Evolutionary conservation across 2,113 vertebrate species (phyloP).

Genomic region (Gasterosteus aculeatus): DNA sequence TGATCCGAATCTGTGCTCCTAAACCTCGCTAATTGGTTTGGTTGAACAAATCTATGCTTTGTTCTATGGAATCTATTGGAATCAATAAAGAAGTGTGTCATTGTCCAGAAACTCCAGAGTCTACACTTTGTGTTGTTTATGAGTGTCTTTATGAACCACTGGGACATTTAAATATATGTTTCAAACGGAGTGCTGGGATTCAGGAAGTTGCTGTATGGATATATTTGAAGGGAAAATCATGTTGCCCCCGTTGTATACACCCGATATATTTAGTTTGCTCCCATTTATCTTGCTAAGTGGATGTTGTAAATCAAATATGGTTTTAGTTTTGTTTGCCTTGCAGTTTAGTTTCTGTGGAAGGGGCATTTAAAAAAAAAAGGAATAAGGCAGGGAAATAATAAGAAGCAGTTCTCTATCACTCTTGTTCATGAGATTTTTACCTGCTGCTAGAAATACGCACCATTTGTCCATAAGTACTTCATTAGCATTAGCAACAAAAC

Average conservation of each 20-base stretch:
- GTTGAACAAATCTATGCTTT: too few species aligned
- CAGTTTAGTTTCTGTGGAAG: background rate
- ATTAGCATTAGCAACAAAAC: too few species aligned
- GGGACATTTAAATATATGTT: conserved; percentile 11
- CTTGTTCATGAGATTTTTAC: background rate
- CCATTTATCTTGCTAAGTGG: conserved; percentile 30
- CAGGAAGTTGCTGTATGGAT: background rate
- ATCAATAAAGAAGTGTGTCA: conserved; percentile 49
- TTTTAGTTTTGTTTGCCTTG: conserved; percentile 12
- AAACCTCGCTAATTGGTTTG: too few species aligned
- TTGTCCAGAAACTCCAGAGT: conserved; percentile 31
- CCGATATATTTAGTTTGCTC: conserved; percentile 22
- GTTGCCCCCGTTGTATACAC: background rate
- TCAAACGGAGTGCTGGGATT: conserved; percentile 11
- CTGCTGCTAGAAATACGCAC: background rate
- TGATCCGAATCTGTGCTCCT: too few species aligned
- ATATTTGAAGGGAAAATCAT: background rate
- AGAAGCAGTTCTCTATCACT: background rate
- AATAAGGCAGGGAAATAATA: background rate
- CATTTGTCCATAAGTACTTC: too few species aligned
- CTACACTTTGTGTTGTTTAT: conserved; percentile 10
- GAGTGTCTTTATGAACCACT: background rate
- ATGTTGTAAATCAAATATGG: conserved; percentile 5
- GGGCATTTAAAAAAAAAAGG: background rate
- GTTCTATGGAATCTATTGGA: background rate